These are phyloP conservation scores for Chrysomela aeneicollis DNA, from an alignment of 2,888 invertebrate species.

Conservation along the genomic window DNA sequence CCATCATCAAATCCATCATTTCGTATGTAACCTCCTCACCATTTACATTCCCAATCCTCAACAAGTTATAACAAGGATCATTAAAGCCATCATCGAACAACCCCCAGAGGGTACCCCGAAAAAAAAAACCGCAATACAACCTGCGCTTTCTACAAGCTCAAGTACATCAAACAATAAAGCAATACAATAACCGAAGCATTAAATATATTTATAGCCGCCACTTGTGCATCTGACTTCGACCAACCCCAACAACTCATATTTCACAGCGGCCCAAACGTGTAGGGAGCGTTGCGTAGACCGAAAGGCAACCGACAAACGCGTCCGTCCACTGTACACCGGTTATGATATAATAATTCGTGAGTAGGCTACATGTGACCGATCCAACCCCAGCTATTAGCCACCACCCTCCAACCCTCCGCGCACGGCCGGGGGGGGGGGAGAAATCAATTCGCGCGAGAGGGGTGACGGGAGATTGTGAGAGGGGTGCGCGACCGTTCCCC, in stretches of 20 bases:
- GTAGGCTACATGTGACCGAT: conserved; percentile 52
- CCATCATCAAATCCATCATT: no score
- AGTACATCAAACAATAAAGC: conserved; percentile 48
- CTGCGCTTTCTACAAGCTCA: conserved; percentile 31
- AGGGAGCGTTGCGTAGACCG: background rate
- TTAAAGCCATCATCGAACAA: background rate
- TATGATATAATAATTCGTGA: conserved; percentile 59
- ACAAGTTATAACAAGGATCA: no score
- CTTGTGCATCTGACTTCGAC: conserved; percentile 61
- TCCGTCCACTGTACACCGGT: conserved; percentile 41
- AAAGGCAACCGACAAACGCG: background rate
- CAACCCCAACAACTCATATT: conserved; percentile 50
- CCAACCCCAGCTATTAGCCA: conserved; percentile 50
- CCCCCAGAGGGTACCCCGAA: background rate
- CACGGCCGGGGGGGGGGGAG: no score
- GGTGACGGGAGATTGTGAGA: conserved; percentile 49
- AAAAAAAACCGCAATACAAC: conserved; percentile 12
- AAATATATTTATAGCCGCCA: conserved; percentile 60
- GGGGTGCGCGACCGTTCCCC: conserved; percentile 37
- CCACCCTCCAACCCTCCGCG: conserved; percentile 37
- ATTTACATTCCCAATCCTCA: no score
- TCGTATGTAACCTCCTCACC: no score
- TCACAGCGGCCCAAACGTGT: conserved; percentile 33
- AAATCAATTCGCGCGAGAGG: conserved; percentile 57
- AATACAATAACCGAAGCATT: conserved; percentile 57